Evolutionary conservation across 2,888 invertebrate genomes (phyloP), one percentile per base, ranked within the genome.

Genomic region (Mycogona germanica): DNA sequence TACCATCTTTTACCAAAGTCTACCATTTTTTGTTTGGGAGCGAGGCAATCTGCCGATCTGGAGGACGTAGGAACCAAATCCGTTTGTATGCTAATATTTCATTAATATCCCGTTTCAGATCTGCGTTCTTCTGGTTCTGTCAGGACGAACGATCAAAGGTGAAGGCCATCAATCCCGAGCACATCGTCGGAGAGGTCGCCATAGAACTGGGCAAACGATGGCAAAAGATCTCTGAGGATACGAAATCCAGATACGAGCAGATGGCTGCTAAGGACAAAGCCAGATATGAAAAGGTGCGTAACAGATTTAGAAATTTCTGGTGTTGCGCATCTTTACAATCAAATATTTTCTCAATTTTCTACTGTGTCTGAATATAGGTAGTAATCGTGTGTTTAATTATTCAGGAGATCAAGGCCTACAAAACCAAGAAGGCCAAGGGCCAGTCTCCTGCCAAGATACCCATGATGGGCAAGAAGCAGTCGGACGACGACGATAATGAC

Each of bases 71-170:
- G n/a, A n/a, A n/a, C 3, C 21, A 38, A 38, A 38, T 38, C 19
- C 21, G 7, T 19, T 38, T 38, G 40, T 3, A 7, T 19, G 40
- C 7, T 38, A 38, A 38, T 38, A 38, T 38, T n/a, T n/a, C 17
- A 5, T 38, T 5, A 4, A 3, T 38, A n/a, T n/a, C n/a, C n/a
- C n/a, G n/a, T 4, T 19, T 35, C n/a, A 45, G 45, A 26, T 97
- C 96, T 62, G 97, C 96, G 52, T 98, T 97, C 79, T 98, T 98
- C 78, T 91, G 93, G 85, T 98, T 97, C 78, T 97, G 95, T 71
- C 91, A 92, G 71, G 97, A 97, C 68, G 95, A 95, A 71, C 84
- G 98, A 65, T 82, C 87, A 38, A 91, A 89, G 68, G 92, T 98
- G 59, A 92, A 93, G 75, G 84, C 82, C 55, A 78, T 78, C 57